phyloP scores from a whole-genome alignment of 2,797 vertebrate genomes.

The Labeo calbasu region DNA sequence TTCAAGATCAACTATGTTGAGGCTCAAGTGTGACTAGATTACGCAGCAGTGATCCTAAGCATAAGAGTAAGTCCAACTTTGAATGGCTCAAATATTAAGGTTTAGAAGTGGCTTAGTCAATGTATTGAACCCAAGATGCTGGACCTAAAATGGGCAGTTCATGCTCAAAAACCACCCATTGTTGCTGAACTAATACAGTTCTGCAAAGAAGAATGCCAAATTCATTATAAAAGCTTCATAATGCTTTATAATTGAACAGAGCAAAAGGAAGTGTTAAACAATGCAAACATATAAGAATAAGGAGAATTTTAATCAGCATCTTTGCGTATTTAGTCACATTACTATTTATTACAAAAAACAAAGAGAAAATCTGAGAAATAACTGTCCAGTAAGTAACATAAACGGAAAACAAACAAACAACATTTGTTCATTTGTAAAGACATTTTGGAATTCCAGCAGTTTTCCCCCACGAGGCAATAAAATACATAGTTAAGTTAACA shows the following conservation, averaged over 20 bases:
- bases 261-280: not conserved
- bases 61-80: not conserved
- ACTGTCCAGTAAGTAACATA: not conserved
- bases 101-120: not conserved
- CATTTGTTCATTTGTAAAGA: not conserved
- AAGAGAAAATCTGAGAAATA: not conserved
- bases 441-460: not conserved
- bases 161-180: not conserved
- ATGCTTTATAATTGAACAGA: not conserved
- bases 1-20: no score
- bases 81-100: not conserved
- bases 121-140: not conserved
- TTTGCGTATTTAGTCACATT: not conserved
- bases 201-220: not conserved
- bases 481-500: not conserved
- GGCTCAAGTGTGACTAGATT: not conserved
- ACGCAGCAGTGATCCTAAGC: not conserved
- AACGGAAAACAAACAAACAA: not conserved
- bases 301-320: not conserved
- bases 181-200: not conserved
- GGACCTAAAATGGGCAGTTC: not conserved
- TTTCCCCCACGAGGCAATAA: not conserved
- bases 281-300: not conserved
- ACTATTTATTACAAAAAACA: constrained; percentile 37
- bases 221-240: not conserved